These are phyloP conservation scores for Cotesia chilonis DNA, from an alignment of 1,140 invertebrate genomes.

Conservation along the genomic window DNA sequence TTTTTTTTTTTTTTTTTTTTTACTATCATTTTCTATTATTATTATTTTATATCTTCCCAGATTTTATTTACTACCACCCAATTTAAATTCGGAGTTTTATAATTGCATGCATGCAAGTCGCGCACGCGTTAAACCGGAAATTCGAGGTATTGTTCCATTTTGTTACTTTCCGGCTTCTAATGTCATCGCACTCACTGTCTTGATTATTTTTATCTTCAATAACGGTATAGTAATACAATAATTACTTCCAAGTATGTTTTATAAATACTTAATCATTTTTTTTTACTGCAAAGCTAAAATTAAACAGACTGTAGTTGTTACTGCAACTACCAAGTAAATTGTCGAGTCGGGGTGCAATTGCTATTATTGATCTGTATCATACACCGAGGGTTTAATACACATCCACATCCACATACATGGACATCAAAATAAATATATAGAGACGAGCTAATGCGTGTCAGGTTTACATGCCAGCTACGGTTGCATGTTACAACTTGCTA, in stretches of 20 bases:
- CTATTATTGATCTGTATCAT: constrained; percentile 8
- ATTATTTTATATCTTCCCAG: constrained; percentile 9
- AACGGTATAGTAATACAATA: no score
- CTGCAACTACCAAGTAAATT: background rate
- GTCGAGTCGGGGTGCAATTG: constrained; percentile 2
- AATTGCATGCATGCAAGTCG: background rate
- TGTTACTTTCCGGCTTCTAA: constrained; percentile 21
- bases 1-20: constrained; percentile 25
- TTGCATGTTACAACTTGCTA: no score
- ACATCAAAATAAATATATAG: no score
- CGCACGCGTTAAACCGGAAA: constrained; percentile 13
- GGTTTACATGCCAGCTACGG: no score
- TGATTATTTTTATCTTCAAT: no score
- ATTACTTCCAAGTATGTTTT: no score
- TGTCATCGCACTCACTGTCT: background rate
- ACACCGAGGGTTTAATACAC: background rate
- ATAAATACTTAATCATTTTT: background rate
- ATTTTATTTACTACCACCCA: constrained; percentile 29
- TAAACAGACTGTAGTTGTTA: no score
- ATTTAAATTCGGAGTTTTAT: constrained; percentile 38
- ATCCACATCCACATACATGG: no score
- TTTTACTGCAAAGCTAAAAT: constrained; percentile 9
- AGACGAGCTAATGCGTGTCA: no score
- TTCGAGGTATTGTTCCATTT: constrained; percentile 13
- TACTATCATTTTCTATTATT: constrained; percentile 3